Evolutionary conservation across 1,140 invertebrate genomes (phyloP).

Genomic region (Apis florea): DNA sequence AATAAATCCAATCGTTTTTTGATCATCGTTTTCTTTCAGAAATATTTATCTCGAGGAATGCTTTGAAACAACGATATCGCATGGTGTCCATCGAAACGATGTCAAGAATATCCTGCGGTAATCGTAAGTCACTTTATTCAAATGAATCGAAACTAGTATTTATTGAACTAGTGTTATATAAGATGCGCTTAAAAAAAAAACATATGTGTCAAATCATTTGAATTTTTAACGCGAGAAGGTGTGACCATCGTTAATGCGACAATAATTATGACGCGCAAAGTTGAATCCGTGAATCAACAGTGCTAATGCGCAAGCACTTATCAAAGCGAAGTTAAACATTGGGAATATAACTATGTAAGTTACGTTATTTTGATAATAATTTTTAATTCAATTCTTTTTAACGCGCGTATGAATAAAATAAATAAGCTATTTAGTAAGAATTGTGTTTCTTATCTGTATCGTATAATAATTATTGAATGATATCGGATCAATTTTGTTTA

Average conservation of each 20-base stretch:
- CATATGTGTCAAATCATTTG: background rate
- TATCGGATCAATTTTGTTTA: background rate
- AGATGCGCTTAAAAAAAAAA: background rate
- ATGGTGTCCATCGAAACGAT: background rate
- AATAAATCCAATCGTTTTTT: too few relatives aligned
- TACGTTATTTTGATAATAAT: too few relatives aligned
- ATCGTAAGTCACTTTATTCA: slow-evolving; percentile 9
- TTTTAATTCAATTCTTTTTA: too few relatives aligned
- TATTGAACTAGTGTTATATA: slow-evolving; percentile 3
- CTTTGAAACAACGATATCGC: background rate
- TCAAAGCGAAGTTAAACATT: too few relatives aligned
- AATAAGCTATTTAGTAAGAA: too few relatives aligned
- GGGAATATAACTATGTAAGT: too few relatives aligned
- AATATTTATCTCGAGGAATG: background rate
- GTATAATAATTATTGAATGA: background rate
- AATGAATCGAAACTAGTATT: slow-evolving; percentile 16
- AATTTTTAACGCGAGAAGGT: slow-evolving; percentile 23
- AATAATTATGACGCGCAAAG: background rate
- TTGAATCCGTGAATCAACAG: background rate
- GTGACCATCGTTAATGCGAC: background rate
- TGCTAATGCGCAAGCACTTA: too few relatives aligned
- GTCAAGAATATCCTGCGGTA: slow-evolving; percentile 18
- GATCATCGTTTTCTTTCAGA: too few relatives aligned
- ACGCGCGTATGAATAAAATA: too few relatives aligned
- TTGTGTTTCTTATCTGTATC: too few relatives aligned